Evolutionary conservation across 2,888 invertebrate species (phyloP).

Genomic region (Drosophila limbata): DNA sequence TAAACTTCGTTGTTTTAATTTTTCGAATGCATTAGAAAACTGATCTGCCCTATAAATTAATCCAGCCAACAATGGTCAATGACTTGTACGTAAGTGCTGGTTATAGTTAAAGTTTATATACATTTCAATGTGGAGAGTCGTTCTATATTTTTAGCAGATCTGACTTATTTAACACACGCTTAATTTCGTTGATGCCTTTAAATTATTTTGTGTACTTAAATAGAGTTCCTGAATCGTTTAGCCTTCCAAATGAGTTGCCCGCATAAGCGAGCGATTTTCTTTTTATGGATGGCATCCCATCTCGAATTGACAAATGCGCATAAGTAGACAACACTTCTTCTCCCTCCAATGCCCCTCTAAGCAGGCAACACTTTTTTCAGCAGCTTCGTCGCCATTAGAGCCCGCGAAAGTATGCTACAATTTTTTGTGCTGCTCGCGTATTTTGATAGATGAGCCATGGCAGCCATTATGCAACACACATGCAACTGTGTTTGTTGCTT

Average conservation of each 20-base stretch:
- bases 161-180: background rate
- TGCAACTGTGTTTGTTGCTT: slow-evolving; percentile 49
- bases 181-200: slow-evolving; percentile 1
- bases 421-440: slow-evolving; percentile 57
- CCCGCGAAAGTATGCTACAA: slow-evolving; percentile 68
- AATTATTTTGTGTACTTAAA: slow-evolving; percentile 3
- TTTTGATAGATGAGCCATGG: slow-evolving; percentile 80
- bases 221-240: slow-evolving; percentile 33
- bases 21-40: slow-evolving; percentile 48
- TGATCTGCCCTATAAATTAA: slow-evolving; percentile 27
- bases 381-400: slow-evolving; percentile 44
- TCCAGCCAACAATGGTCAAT: slow-evolving; percentile 9
- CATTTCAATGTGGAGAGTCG: slow-evolving; percentile 11
- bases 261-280: slow-evolving; percentile 23
- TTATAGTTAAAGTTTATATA: slow-evolving; percentile 19
- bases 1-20: slow-evolving; percentile 11
- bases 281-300: slow-evolving; percentile 35
- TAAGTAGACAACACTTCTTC: slow-evolving; percentile 66
- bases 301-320: slow-evolving; percentile 59
- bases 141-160: background rate
- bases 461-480: slow-evolving; percentile 76
- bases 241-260: slow-evolving; percentile 45
- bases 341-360: slow-evolving; percentile 13
- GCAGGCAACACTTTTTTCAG: slow-evolving; percentile 14
- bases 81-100: slow-evolving; percentile 12